Percentiles rank a stretch among this genome's conserved stretches.
phyloP scores from a whole-genome alignment of 2,113 vertebrate species.

The Acanthisitta chloris region DNA sequence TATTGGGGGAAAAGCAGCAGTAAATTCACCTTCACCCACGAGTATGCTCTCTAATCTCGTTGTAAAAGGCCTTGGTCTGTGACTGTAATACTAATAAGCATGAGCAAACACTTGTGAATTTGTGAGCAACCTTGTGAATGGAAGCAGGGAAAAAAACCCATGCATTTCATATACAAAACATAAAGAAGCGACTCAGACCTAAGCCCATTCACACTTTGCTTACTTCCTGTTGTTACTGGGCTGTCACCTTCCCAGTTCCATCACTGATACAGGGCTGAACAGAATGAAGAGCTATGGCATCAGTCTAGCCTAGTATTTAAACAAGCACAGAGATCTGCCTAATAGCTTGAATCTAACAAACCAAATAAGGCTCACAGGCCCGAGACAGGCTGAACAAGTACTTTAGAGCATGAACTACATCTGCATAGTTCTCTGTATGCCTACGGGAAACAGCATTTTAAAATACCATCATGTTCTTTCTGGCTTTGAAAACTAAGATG shows the following conservation, averaged over 20 bases:
- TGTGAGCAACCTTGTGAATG: not conserved
- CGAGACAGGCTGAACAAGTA: not conserved
- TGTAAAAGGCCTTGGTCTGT: not conserved
- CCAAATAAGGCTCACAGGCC: not conserved
- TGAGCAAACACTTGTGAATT: not conserved
- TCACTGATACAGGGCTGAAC: not conserved
- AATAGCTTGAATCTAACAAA: not conserved
- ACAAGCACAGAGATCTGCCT: not conserved
- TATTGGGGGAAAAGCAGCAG: not conserved
- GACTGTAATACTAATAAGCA: not conserved
- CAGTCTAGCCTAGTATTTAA: not conserved
- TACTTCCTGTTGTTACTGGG: not conserved
- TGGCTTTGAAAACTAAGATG: not conserved
- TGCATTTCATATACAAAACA: not conserved
- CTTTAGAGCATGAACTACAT: not conserved
- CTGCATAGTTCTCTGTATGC: rapidly evolving
- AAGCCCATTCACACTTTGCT: rapidly evolving
- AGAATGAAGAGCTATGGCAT: not conserved
- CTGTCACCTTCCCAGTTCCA: not conserved
- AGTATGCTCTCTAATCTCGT: not conserved
- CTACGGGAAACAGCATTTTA: not conserved
- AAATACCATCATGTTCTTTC: not conserved
- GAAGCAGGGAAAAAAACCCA: not conserved
- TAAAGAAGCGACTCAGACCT: not conserved
- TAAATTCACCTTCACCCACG: not conserved